Evolutionary conservation across 2,113 vertebrate species (phyloP).

Genomic region (Erpornis zantholeuca): DNA sequence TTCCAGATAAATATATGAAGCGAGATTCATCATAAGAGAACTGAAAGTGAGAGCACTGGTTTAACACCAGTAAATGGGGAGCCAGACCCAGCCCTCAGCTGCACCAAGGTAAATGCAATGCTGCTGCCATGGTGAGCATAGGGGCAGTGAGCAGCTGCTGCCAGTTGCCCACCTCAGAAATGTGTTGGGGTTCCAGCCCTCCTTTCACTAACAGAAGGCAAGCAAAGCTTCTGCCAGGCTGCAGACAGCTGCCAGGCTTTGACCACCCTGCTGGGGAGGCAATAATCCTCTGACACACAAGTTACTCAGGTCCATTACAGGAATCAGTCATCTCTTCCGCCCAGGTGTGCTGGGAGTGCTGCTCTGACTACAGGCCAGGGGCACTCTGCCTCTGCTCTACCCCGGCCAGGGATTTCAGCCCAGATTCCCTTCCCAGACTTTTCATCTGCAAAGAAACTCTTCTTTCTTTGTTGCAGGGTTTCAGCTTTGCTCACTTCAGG

Average conservation of each 20-base stretch:
- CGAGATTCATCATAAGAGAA: not conserved
- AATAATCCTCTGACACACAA: not conserved
- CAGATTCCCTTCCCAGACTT: not conserved
- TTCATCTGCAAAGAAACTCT: not conserved
- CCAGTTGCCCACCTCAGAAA: not conserved
- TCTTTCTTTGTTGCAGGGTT: not conserved
- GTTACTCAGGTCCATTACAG: not conserved
- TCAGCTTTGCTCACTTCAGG: not conserved
- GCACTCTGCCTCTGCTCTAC: not conserved
- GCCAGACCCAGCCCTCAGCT: not conserved
- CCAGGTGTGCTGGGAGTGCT: not conserved
- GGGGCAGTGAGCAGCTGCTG: not conserved
- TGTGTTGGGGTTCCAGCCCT: not conserved
- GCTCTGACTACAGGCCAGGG: not conserved
- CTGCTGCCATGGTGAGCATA: not conserved
- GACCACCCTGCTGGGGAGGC: not conserved
- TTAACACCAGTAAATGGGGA: not conserved
- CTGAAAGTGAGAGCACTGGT: not conserved
- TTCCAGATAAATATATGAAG: not conserved
- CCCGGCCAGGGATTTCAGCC: not conserved
- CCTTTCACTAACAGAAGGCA: not conserved
- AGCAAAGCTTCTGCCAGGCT: not conserved
- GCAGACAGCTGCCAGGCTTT: not conserved
- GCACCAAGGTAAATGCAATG: accelerated
- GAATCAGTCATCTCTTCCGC: not conserved